Evolutionary conservation across 2,797 vertebrate species (phyloP), one percentile per base, ranked within the genome.

Genomic region (Cossypha niveicapilla): DNA sequence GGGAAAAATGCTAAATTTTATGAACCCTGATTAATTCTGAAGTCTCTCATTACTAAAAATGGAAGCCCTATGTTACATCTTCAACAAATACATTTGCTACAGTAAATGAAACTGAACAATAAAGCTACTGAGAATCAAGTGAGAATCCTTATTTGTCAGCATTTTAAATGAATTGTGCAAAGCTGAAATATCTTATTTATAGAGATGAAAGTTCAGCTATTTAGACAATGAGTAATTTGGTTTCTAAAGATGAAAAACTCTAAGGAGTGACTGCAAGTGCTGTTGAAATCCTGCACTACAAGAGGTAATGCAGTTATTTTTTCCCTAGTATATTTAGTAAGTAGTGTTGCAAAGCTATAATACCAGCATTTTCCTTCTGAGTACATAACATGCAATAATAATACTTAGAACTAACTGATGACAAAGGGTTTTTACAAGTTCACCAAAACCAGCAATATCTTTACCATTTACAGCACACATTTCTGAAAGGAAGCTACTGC

Each of bases 191-290:
- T 86, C 94, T 97, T 97, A 97, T 97, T 97, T 96, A 97, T 86
- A 97, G 96, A 96, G 96, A 95, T 95, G 97, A 97, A 97, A 96
- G 88, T 97, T 97, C 91, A 96, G 95, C 96, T 90, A 94, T 91
- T 94, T 83, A 98, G 95, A 98, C 96, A 97, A 97, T 97, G 96
- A 95, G 95, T 94, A 97, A 97, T 97, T 97, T 96, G 78, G 93
- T 94, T 96, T 92, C 96, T 93, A 91, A 97, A 96, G 95, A 96
- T 96, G 95, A 95, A 92, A 93, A 97, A 94, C 92, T 54, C 62
- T 95, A 97, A 96, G 95, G 95, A 93, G 89, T 96, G 92, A 97
- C 93, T 94, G 91, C 92, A 90, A 97, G 94, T 92, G 87, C 95
- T 94, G 89, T 92, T 93, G 75, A 88, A 97, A 96, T 89, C 92